These are phyloP conservation scores for Sphaeramia orbicularis DNA, from an alignment of 2,797 vertebrate species.

Conservation along the genomic window DNA sequence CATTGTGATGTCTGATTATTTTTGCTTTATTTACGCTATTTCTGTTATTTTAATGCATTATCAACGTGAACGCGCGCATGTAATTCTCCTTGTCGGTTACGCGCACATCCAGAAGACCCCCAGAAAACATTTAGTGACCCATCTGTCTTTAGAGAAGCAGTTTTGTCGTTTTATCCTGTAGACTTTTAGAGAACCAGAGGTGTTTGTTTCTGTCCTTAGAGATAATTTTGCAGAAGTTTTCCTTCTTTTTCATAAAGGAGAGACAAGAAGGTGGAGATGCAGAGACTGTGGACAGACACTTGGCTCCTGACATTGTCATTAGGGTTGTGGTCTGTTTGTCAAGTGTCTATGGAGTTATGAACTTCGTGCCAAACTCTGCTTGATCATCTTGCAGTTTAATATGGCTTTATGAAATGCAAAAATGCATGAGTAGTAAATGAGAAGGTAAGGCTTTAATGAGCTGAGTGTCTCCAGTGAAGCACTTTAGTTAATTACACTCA, in stretches of 20 bases:
- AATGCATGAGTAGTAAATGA: background rate
- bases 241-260: background rate
- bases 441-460: slow-evolving; percentile 13
- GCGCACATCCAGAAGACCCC: background rate
- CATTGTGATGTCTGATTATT: no score
- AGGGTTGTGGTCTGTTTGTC: slow-evolving; percentile 49
- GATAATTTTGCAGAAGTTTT: no score
- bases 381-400: slow-evolving; percentile 24
- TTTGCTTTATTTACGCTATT: no score
- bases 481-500: background rate
- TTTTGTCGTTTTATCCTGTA: no score
- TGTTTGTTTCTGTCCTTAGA: no score
- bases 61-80: background rate
- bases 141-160: background rate
- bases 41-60: no score
- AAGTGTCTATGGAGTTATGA: slow-evolving; percentile 33
- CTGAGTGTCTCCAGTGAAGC: background rate
- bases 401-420: slow-evolving; percentile 1
- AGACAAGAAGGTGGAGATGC: background rate
- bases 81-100: background rate
- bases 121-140: background rate
- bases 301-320: slow-evolving; percentile 51
- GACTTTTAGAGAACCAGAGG: background rate
- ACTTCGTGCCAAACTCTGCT: slow-evolving; percentile 36
- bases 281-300: slow-evolving; percentile 25